Evolutionary conservation across 2,888 invertebrate genomes (phyloP), one percentile per base, ranked within the genome.

Genomic region (Netelia virgata): DNA sequence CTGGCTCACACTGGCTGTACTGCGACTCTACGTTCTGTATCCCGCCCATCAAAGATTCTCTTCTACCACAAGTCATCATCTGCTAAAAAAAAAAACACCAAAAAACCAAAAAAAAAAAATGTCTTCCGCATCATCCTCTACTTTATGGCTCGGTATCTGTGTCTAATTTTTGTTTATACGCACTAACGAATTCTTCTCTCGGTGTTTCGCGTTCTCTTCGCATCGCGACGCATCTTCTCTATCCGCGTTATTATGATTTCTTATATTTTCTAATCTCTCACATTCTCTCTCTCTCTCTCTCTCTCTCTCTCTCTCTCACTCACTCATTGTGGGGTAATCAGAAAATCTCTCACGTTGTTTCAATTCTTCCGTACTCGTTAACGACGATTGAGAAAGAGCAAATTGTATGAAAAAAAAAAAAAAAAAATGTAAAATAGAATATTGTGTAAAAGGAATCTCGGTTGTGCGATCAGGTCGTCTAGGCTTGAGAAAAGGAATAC

Each of bases 401-500:
- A 16, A n/a, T 57, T 18, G 20, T 18, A 61, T 23, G 14, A 28
- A 61, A 23, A 61, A 10, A 14, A 28, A 14, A 11, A 11, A 28
- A 61, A 11, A 14, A 61, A 36, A 61, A 28, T 23, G 23, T 23
- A 23, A 61, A 10, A 64, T 79, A 64, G 41, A 64, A 64, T 28
- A 28, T 14, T 14, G 14, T 47, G 47, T 14, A 2, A 41, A 50
- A 36, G 36, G 36, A 36, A 63, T 28, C 10, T 23, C 64, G 77
- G 50, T 83, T 85, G 78, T 80, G 77, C 84, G 86, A 89, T 77
- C 87, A 92, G 93, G 93, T 93, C 89, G 90, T 86, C 86, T 88
- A 86, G 82, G 86, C 69, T 86, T 90, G 88, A 89, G 88, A 90
- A 88, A 92, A 41, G 84, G 89, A 80, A 91, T 93, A 81, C 91